Base-by-base conservation (phyloP, 1,140 invertebrate genomes). In the Asbolus verrucosus region DNA sequence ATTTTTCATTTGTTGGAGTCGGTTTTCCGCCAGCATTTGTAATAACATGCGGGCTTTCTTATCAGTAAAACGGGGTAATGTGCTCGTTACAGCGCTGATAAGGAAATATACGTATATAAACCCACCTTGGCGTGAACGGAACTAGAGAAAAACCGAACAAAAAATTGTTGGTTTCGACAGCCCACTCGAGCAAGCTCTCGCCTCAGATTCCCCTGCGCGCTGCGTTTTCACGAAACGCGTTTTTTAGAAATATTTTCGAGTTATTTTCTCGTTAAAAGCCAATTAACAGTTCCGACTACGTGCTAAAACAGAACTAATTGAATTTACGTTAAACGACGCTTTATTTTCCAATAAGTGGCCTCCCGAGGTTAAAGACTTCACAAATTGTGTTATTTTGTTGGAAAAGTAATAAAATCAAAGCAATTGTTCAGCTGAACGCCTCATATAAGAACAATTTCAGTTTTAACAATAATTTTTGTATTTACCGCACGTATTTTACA, bases 1-100 rank as follows among this genome's bases (percentile, higher is more conserved):
- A 14, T 61, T 67, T 67, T 68, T 65, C 31, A 62, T 30, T 46
- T 43, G 33, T 27, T 46, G 19, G 36, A 39, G 60, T 71, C 46
- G 14, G 16, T 70, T 73, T 73, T 75, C 73, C 73, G 73, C 73
- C 73, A 71, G 73, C 73, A 75, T 75, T 71, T 67, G 63, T 46
- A 67, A 67, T 68, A 67, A 27, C 69, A 75, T 75, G 73, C 73
- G 72, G 73, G 73, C 63, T 46, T 59, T 18, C 43, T 75, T 75
- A 75, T 75, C 73, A 65, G 61, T 24, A 60, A 68, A 67, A 63
- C 65, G 67, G 71, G 73, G 73, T 75, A 75, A 75, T 71, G 73
- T 71, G 73, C 73, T 73, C 71, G 73, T 75, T 75, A 75, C 46
- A 38, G 19, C 30, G 38, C 11, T 72, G 66, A 72, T 68, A 72